These are phyloP conservation scores for Chaetodon trifascialis DNA, from an alignment of 2,113 vertebrate species.

Conservation along the genomic window DNA sequence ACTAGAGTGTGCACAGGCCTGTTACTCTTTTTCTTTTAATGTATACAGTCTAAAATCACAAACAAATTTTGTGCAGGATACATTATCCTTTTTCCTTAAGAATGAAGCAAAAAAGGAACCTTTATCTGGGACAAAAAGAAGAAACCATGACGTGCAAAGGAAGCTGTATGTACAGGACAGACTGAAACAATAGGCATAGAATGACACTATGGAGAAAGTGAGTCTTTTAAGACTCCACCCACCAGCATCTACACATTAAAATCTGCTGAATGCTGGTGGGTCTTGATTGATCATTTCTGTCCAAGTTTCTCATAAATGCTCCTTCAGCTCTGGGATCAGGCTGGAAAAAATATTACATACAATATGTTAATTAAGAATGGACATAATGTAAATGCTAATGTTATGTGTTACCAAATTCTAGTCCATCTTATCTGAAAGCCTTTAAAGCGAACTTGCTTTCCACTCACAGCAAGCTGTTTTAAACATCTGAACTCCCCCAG, in stretches of 20 bases:
- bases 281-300: neutral
- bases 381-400: neutral
- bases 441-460: slow-evolving; percentile 6
- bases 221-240: neutral
- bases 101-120: neutral
- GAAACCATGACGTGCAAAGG: neutral
- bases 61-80: neutral
- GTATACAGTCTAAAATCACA: neutral
- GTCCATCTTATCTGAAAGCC: neutral
- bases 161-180: neutral
- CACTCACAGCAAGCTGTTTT: slow-evolving; percentile 33
- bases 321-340: neutral
- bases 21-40: neutral
- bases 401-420: neutral
- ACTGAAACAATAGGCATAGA: neutral
- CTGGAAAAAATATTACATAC: neutral
- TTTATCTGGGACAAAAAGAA: neutral
- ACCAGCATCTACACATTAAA: neutral
- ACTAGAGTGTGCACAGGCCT: neutral
- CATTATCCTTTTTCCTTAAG: neutral
- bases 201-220: neutral
- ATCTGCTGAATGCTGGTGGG: neutral
- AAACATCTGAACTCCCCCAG: slow-evolving; percentile 43
- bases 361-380: slow-evolving; percentile 6
- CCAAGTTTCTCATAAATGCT: neutral